Percentiles rank a stretch among this genome's conserved stretches.
These are phyloP conservation scores for Acromyrmex heyeri DNA, from an alignment of 1,140 invertebrate genomes.

Conservation along the genomic window DNA sequence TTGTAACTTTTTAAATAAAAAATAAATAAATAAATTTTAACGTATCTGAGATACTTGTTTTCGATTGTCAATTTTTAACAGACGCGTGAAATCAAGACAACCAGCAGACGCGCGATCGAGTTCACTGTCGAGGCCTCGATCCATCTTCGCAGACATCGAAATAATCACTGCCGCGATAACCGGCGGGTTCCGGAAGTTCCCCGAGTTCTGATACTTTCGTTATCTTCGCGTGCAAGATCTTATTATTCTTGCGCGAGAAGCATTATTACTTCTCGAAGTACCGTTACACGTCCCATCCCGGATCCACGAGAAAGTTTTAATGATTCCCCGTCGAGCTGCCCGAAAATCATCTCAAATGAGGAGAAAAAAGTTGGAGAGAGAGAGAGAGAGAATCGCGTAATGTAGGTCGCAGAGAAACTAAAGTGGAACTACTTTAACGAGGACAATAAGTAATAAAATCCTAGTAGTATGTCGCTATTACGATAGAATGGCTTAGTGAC, in stretches of 20 bases:
- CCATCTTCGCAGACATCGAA: slow-evolving; percentile 45
- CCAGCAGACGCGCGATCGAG: neutral
- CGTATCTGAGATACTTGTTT: neutral
- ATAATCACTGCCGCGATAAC: slow-evolving; percentile 42
- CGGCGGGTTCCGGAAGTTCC: slow-evolving; percentile 20
- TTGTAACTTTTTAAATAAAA: slow-evolving; percentile 23
- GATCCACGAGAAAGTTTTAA: slow-evolving; percentile 49
- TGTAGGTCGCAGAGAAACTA: slow-evolving; percentile 17
- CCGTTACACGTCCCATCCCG: slow-evolving; percentile 34
- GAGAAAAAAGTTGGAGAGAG: neutral
- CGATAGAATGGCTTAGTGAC: slow-evolving; percentile 60
- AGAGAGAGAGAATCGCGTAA: neutral
- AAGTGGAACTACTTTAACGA: slow-evolving; percentile 70
- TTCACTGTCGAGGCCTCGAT: slow-evolving; percentile 4
- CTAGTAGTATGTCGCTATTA: slow-evolving; percentile 66
- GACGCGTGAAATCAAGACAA: neutral
- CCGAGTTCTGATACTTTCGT: slow-evolving; percentile 48
- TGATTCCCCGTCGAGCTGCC: slow-evolving; percentile 36
- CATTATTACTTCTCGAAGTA: slow-evolving; percentile 41
- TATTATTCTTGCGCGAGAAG: slow-evolving; percentile 33
- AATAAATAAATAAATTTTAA: neutral
- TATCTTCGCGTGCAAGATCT: slow-evolving; percentile 43
- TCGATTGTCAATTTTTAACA: neutral
- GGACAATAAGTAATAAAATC: slow-evolving; percentile 78
- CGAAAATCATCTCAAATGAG: slow-evolving; percentile 26